phyloP scores from a whole-genome alignment of 1,140 invertebrate species.

The Planococcus citri region DNA sequence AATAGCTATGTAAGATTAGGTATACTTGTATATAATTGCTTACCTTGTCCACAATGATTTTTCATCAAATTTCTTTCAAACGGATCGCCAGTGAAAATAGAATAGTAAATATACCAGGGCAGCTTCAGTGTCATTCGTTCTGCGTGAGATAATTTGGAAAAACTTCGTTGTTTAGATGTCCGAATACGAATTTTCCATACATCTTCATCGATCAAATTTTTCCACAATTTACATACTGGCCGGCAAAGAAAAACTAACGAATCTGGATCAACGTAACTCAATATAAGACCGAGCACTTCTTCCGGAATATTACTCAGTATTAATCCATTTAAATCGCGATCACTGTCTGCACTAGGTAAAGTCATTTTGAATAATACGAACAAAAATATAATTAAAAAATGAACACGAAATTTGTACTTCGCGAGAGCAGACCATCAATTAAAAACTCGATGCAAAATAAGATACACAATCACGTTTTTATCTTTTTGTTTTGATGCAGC shows the following conservation, averaged over 20 bases:
- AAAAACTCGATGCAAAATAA: too few relatives aligned
- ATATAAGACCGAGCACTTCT: neutral
- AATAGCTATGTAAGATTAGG: too few relatives aligned
- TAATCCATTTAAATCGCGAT: neutral
- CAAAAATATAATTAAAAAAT: too few relatives aligned
- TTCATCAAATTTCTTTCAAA: conserved; percentile 23
- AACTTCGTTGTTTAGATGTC: neutral
- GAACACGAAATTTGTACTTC: too few relatives aligned
- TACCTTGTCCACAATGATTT: conserved; percentile 24
- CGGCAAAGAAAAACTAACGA: neutral
- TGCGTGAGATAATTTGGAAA: neutral
- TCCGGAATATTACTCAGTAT: neutral
- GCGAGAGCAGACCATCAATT: too few relatives aligned
- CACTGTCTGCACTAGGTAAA: too few relatives aligned
- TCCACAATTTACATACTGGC: neutral
- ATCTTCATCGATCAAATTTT: neutral
- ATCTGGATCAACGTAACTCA: neutral
- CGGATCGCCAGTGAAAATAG: conserved; percentile 23
- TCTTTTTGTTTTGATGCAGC: too few relatives aligned
- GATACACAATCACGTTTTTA: too few relatives aligned
- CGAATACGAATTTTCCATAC: neutral
- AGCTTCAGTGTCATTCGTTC: neutral
- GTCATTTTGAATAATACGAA: too few relatives aligned
- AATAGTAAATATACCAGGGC: conserved; percentile 21
- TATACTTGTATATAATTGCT: too few relatives aligned